Conservation (phyloP, 1,140 invertebrate genomes). For the Gonioctena quinquepunctata region DNA sequence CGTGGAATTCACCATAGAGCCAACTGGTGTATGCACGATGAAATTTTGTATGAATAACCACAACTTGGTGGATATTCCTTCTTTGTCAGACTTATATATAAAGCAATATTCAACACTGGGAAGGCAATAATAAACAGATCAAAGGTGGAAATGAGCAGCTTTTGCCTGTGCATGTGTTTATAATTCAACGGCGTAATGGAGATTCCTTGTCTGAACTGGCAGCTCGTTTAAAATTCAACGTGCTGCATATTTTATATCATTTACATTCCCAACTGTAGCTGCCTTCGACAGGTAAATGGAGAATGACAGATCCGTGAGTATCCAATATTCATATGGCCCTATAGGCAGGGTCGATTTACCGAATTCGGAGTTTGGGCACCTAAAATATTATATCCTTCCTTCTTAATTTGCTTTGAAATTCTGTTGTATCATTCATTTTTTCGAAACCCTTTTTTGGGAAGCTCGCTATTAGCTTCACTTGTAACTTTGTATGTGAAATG, state of each 20-base stretch:
- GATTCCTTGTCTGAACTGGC: conserved; percentile 13
- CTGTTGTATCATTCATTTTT: no score
- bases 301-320: conserved; percentile 7
- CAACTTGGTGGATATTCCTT: no score
- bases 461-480: no score
- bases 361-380: background rate
- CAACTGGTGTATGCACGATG: no score
- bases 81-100: no score
- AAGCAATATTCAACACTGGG: background rate
- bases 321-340: conserved; percentile 7
- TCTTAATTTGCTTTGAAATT: no score
- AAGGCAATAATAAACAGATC: conserved; percentile 6
- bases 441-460: no score
- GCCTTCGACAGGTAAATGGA: conserved; percentile 12
- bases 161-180: background rate
- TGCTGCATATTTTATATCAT: conserved; percentile 17
- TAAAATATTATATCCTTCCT: no score
- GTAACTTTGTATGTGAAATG: no score
- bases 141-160: conserved; percentile 3
- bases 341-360: background rate
- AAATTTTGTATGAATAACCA: no score
- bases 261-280: conserved; percentile 16
- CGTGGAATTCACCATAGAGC: no score
- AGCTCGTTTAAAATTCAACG: conserved; percentile 6
- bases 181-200: conserved; percentile 16